Percentiles rank a stretch among this genome's conserved stretches.
These are phyloP conservation scores for Agrotis puta DNA, from an alignment of 2,888 invertebrate species.

Conservation along the genomic window DNA sequence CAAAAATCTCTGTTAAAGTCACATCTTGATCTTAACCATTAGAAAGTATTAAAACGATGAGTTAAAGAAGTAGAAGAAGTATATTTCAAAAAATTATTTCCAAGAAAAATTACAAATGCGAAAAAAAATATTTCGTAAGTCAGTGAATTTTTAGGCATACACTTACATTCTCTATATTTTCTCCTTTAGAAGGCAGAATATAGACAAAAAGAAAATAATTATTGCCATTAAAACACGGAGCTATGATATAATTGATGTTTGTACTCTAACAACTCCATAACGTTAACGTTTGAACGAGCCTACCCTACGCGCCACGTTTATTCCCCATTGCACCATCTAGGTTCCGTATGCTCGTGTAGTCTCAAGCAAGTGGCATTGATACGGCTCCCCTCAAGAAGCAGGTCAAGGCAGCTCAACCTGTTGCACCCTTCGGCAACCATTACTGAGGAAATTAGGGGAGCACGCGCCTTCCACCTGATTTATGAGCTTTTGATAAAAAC, in stretches of 20 bases:
- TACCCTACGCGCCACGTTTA: neutral
- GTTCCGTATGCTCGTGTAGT: slow-evolving; percentile 21
- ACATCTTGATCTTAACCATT: no score
- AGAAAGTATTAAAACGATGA: no score
- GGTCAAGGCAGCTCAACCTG: slow-evolving; percentile 87
- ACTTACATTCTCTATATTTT: no score
- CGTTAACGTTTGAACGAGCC: neutral
- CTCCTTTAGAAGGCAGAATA: no score
- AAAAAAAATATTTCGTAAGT: no score
- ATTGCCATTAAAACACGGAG: no score
- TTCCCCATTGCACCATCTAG: slow-evolving; percentile 41
- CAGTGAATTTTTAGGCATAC: no score
- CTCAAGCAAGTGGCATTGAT: slow-evolving; percentile 68
- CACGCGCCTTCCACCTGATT: slow-evolving; percentile 70
- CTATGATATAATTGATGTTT: neutral
- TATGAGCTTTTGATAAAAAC: slow-evolving; percentile 63
- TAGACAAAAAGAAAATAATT: no score
- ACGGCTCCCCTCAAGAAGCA: slow-evolving; percentile 84
- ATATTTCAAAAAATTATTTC: no score
- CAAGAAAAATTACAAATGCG: no score
- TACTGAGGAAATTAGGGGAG: slow-evolving; percentile 79
- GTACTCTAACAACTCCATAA: neutral
- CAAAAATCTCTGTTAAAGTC: no score
- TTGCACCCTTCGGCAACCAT: slow-evolving; percentile 76
- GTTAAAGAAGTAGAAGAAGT: no score